Evolutionary conservation across 2,888 invertebrate genomes (phyloP), one percentile per base, ranked within the genome.

Genomic region (Matsumyia berberina): DNA sequence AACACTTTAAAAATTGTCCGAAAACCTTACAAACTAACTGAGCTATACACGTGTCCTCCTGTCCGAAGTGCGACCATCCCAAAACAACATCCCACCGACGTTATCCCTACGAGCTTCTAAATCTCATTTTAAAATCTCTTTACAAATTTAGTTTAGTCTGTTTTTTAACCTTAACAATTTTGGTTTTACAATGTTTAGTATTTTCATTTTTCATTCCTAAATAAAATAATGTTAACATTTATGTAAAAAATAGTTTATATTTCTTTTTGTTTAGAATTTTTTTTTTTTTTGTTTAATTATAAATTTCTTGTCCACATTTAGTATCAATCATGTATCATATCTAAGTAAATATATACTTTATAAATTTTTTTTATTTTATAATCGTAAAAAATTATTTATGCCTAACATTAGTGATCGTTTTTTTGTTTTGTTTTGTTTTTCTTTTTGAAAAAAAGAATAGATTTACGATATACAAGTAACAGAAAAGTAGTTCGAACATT

Each of bases 371-470:
- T 51, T 69, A 15, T 67, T 67, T 51, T 77, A 44, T 77, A 57
- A 74, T 74, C 64, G 60, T 77, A 77, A 60, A 77, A 77, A 67
- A 77, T 77, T 53, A 69, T 77, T 67, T 77, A 67, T 77, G 67
- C 60, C 77, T 77, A 69, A 77, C 29, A 58, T 67, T 76, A 76
- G 76, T 67, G 46, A 49, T 66, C 60, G 44, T 35, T 49, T 69
- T 74, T 53, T 53, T 73, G 0, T 24, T 46, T 11, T 11, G 15
- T 12, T 64, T 33, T 64, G 15, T 29, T 29, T 46, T 55, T 37
- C 12, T 57, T 70, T 58, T 58, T 17, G 35, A 44, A 44, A 55
- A 42, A 62, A 53, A 62, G 42, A 11, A 35, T n/a, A 49, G 12
- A 42, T 42, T 39, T 42, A 53, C 12, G 31, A 31, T 62, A 9